Evolutionary conservation across 1,140 invertebrate genomes (phyloP).

Genomic region (Heliconius melpomene): DNA sequence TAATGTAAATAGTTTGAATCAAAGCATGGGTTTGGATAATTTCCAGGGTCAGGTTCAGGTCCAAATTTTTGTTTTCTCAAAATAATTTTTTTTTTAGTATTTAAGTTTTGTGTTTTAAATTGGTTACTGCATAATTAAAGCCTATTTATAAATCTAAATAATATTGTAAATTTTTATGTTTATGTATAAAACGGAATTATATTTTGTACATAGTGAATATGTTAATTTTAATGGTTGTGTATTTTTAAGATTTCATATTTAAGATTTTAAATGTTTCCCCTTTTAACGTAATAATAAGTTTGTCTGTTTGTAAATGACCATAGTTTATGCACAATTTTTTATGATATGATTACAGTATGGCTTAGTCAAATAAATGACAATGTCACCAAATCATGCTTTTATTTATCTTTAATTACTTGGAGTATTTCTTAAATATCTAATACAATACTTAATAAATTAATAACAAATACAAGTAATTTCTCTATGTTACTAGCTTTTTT

Average conservation of each 20-base stretch:
- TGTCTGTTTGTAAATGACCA: not conserved
- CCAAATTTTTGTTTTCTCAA: no score
- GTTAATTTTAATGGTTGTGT: not conserved
- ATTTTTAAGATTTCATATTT: not conserved
- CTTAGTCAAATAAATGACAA: conserved; percentile 26
- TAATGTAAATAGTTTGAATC: no score
- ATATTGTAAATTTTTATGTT: not conserved
- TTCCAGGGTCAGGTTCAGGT: no score
- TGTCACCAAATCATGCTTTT: conserved; percentile 23
- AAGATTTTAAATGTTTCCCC: not conserved
- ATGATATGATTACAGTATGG: not conserved
- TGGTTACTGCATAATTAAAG: not conserved
- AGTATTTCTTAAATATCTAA: conserved; percentile 33
- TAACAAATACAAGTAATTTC: conserved; percentile 20
- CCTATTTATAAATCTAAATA: not conserved
- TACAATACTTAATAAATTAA: conserved; percentile 26
- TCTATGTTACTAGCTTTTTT: conserved; percentile 37
- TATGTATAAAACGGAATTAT: not conserved
- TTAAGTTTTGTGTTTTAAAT: no score
- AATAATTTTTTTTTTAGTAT: no score
- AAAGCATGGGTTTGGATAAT: not conserved
- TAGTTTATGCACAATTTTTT: conserved; percentile 18
- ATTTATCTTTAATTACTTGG: conserved; percentile 23
- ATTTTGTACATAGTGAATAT: conserved; percentile 3
- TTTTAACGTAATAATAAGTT: not conserved